These are phyloP conservation scores for Neomicropteryx cornuta DNA, from an alignment of 1,140 invertebrate species.

Conservation along the genomic window DNA sequence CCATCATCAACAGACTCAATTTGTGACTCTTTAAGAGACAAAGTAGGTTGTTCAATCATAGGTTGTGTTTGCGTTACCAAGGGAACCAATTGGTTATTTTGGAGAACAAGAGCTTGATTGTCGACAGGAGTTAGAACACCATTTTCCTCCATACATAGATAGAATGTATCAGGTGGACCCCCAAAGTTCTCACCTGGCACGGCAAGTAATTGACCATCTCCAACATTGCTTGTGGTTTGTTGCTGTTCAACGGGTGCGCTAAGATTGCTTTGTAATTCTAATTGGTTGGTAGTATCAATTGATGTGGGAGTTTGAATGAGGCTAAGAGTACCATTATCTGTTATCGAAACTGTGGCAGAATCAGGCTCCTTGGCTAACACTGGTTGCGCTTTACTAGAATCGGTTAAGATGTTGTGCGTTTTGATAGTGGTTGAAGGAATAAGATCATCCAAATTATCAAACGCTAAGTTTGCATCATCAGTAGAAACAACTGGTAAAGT, in stretches of 20 bases:
- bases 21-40: no score
- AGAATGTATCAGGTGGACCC: conserved; percentile 49
- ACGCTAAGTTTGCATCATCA: conserved; percentile 12
- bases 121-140: conserved; percentile 58
- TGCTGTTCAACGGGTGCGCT: no score
- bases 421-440: conserved; percentile 23
- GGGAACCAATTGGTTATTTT: conserved; percentile 44
- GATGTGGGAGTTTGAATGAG: no score
- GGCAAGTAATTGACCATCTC: conserved; percentile 52
- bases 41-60: no score
- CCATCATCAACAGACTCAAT: conserved; percentile 20
- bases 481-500: no score
- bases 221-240: no score
- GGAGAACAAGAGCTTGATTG: conserved; percentile 49
- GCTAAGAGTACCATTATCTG: no score
- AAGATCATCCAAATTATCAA: conserved; percentile 29
- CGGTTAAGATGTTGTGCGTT: conserved; percentile 1
- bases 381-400: no score
- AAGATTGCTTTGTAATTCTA: conserved; percentile 24
- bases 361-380: no score
- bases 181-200: conserved; percentile 54
- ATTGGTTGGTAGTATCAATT: conserved; percentile 21
- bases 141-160: conserved; percentile 51
- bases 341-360: no score
- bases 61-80: conserved; percentile 22